Conservation (phyloP, 2,888 invertebrate species). For the Oscheius myriophilus region DNA sequence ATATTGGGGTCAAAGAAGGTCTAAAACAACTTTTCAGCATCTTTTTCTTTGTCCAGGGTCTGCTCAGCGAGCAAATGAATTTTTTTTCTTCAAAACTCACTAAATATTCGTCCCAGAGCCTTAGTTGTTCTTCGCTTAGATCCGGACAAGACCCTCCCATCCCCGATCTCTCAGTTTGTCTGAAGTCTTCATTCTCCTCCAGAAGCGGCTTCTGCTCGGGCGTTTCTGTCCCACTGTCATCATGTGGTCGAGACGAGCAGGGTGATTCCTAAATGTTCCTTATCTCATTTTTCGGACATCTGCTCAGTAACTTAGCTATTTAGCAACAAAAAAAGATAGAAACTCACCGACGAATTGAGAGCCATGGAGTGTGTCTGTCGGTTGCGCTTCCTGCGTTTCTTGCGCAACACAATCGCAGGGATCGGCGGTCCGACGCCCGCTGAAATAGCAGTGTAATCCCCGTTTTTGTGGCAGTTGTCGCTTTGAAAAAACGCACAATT, state of each 20-base stretch:
- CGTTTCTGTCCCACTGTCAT: conserved; percentile 1
- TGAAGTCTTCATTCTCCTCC: conserved; percentile 20
- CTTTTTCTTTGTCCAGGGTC: too few species aligned
- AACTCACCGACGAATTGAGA: conserved; percentile 27
- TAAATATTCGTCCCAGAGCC: conserved; percentile 63
- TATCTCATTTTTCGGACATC: too few species aligned
- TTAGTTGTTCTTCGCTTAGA: conserved; percentile 53
- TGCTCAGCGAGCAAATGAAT: too few species aligned
- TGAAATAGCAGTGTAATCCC: conserved; percentile 26
- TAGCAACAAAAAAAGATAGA: not conserved
- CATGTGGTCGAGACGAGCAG: conserved; percentile 9
- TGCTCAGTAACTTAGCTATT: too few species aligned
- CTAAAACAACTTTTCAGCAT: too few species aligned
- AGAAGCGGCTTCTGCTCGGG: conserved; percentile 18
- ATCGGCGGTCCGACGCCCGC: conserved; percentile 64
- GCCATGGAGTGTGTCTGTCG: conserved; percentile 52
- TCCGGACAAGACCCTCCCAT: conserved; percentile 61
- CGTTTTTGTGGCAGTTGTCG: conserved; percentile 1
- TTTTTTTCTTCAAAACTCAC: too few species aligned
- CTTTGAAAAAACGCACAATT: conserved; percentile 47
- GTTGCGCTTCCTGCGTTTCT: conserved; percentile 57
- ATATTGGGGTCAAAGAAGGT: too few species aligned
- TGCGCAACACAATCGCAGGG: conserved; percentile 63
- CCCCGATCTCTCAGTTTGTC: not conserved
- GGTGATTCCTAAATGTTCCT: conserved; percentile 26